Evolutionary conservation across 2,797 vertebrate genomes (phyloP), one percentile per base, ranked within the genome.

Genomic region (Chromobotia macracanthus): DNA sequence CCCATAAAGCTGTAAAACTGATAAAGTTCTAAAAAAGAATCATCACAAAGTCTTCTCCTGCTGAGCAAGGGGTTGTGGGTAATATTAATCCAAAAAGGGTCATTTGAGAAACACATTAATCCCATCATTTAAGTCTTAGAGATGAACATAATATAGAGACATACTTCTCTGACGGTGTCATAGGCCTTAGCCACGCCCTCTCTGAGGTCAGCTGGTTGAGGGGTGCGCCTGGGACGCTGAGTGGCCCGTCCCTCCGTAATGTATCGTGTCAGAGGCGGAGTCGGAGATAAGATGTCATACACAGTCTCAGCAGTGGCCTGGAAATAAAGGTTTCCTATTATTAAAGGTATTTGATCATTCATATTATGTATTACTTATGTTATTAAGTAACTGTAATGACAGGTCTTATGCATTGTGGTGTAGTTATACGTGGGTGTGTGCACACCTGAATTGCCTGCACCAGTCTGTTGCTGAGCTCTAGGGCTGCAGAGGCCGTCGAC

Each of bases 391-490:
- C 8, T 63, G 8, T n/a, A 5, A n/a, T 41, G n/a, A 10, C 31
- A 19, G 28, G 9, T 64, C 60, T 58, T 44, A 18, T 38, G 44
- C 61, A 66, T 28, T 16, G 21, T 46, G n/a, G 41, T 16, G 5
- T 31, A 21, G 28, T 35, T 41, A 18, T 35, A 10, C 61, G 15
- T 31, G 41, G 3, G 21, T 19, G 69, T 28, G 8, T 21, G 2
- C 58, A 60, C 90, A 96, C 96, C 95, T 97, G 96, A 84, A 98
- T 97, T n/a, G 96, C 96, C 87, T 97, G 96, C 51, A 98, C 96
- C 75, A 98, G 93, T 72, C 95, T 94, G 91, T 97, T 98, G 91
- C 96, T 97, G 71, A 98, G 95, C 78, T 98, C 96, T 70, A 98
- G 89, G n/a, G 96, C 96, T 0, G 96, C 96, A 0, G 96, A 96